These are phyloP conservation scores for Amphiprion percula DNA, from an alignment of 2,113 vertebrate genomes.

Conservation along the genomic window DNA sequence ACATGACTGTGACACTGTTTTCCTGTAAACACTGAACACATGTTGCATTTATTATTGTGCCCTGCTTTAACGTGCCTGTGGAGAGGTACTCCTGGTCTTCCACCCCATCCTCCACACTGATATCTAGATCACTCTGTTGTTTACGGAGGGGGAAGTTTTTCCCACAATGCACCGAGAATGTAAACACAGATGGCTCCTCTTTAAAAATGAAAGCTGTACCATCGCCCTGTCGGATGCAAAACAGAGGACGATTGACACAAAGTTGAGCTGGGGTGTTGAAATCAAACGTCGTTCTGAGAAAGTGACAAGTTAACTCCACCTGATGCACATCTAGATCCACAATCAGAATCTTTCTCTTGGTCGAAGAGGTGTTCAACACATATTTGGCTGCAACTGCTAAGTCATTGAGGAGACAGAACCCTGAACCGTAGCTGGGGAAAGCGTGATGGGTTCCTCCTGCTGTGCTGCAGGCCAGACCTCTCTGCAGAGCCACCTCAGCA, in stretches of 20 bases:
- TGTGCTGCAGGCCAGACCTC: slow-evolving; percentile 79
- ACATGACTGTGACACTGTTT: no score
- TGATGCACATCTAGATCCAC: slow-evolving; percentile 81
- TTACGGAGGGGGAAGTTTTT: slow-evolving; percentile 77
- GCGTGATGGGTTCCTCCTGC: slow-evolving; percentile 79
- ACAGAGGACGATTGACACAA: background rate
- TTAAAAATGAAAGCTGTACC: slow-evolving; percentile 79
- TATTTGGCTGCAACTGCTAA: slow-evolving; percentile 74
- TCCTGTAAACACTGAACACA: background rate
- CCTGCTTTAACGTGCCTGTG: slow-evolving; percentile 47
- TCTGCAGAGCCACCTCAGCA: slow-evolving; percentile 70
- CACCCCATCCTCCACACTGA: slow-evolving; percentile 65
- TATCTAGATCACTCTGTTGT: slow-evolving; percentile 75
- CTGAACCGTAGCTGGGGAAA: slow-evolving; percentile 72
- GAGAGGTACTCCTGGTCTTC: slow-evolving; percentile 73
- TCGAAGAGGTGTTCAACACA: slow-evolving; percentile 12
- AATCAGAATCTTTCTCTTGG: slow-evolving; percentile 68
- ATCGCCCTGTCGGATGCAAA: slow-evolving; percentile 66
- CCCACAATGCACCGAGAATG: slow-evolving; percentile 78
- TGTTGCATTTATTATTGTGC: background rate
- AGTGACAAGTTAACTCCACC: slow-evolving; percentile 42
- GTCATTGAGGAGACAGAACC: slow-evolving; percentile 79
- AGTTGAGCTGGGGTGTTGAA: no score
- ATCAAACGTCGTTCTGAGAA: no score
- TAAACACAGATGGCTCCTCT: slow-evolving; percentile 76